Percentiles rank a stretch among this genome's conserved stretches.
Conservation (phyloP, 2,797 vertebrate species). For the Poecilia gillii region DNA sequence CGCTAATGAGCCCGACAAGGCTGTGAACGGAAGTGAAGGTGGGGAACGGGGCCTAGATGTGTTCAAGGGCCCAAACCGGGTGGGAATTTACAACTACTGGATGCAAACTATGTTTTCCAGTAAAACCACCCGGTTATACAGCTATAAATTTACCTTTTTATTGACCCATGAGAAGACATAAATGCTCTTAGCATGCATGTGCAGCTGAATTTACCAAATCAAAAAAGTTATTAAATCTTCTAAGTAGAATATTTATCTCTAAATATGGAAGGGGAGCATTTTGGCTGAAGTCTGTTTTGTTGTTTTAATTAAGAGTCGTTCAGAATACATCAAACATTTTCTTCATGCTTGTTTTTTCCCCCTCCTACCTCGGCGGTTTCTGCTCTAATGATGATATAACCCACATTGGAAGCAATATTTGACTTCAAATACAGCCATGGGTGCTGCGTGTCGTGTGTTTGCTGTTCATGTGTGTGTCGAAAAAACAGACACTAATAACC, state of each 20-base stretch:
- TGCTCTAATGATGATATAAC: not conserved
- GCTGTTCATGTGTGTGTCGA: conserved; percentile 9
- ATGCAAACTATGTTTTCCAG: too few species aligned
- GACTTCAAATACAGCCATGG: conserved; percentile 18
- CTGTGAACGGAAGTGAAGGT: too few species aligned
- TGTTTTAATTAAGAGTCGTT: not conserved
- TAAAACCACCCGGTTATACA: too few species aligned
- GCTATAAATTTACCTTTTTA: not conserved
- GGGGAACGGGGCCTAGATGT: too few species aligned
- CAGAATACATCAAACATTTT: not conserved
- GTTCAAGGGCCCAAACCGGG: too few species aligned
- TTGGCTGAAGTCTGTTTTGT: not conserved
- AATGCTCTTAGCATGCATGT: not conserved
- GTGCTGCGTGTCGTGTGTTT: conserved; percentile 19
- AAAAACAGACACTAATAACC: conserved; percentile 7
- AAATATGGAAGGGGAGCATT: not conserved
- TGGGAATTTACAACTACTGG: too few species aligned
- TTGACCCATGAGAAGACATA: not conserved
- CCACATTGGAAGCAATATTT: conserved; percentile 3
- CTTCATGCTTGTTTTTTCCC: not conserved
- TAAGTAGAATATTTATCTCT: not conserved
- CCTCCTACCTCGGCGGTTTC: conserved; percentile 3
- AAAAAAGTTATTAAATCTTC: not conserved
- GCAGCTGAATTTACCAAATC: not conserved
- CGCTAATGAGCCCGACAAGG: too few species aligned